Evolutionary conservation across 1,140 invertebrate genomes (phyloP), one percentile per base, ranked within the genome.

Genomic region (Macrostomum lignano): DNA sequence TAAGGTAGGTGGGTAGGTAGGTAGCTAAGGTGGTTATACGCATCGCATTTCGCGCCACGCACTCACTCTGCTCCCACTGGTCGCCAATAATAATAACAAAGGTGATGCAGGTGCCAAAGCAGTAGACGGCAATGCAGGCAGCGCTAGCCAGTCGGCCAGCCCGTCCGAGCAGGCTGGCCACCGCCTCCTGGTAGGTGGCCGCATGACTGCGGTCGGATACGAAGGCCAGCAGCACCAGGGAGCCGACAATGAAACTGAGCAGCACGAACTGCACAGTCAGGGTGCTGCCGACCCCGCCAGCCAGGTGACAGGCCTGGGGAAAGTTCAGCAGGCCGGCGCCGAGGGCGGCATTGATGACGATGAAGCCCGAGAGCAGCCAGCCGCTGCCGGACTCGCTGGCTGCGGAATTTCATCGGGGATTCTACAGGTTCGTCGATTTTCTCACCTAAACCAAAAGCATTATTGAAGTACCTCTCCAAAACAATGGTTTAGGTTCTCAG

Each of bases 281-380:
- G 2, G 67, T 65, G 4, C 63, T 57, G 2, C 56, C 40, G 9
- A 72, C 52, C 3, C 70, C 70, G 10, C 70, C 70, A 22, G 68
- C 65, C 48, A 63, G 58, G 40, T 71, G 60, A 43, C 69, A 71
- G 4, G 69, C 68, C 37, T 65, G 52, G 4, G 70, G 69, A 46
- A 71, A 71, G 51, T 72, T 71, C n/a, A 72, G 55, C 3, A 72
- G 51, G 10, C 69, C 70, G 28, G 69, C 69, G 23, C 70, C 70
- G 1, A 72, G 44, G 0, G 68, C 70, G 2, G 69, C 66, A 58
- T 72, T 72, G 0, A 71, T 59, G 3, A 72, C 66, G 19, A 72
- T 49, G 47, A 72, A 68, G 7, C 67, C 58, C 10, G 67, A 66
- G 3, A 62, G 60, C 37, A 64, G 47, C 47, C 62, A 60, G 7